Evolutionary conservation across 2,113 vertebrate species (phyloP), one percentile per base, ranked within the genome.

Genomic region (Alectura lathami): DNA sequence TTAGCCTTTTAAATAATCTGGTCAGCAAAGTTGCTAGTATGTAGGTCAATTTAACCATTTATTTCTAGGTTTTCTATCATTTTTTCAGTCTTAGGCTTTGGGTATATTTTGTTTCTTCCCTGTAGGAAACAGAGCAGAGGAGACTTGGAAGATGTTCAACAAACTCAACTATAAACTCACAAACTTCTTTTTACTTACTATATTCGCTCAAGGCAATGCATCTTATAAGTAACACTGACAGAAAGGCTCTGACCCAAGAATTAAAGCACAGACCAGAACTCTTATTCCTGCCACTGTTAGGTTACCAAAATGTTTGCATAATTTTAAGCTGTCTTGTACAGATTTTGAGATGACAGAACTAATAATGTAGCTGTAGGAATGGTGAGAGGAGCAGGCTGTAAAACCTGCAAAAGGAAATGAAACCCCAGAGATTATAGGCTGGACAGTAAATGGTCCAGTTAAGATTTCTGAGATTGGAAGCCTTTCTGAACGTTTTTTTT

Each of bases 1-100:
- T 97, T 86, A 94, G 85, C 72, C 69, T 94, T 95, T 96, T 86
- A 88, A 97, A 92, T 95, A 95, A 96, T 94, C 84, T 95, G 93
- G 92, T 92, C 94, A 96, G 84, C 84, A 93, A 96, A 93, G 91
- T 27, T 88, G 51, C 50, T 73, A 42, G 48, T 86, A 94, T 96
- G 69, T 96, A 94, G 96, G 91, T 94, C 90, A 96, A 64, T 92
- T 95, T 92, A 92, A 94, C 84, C 30, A 83, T 82, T 97, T 93
- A 16, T 91, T 91, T 86, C 51, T 82, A 59, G 53, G 34, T 86
- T 84, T 90, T 82, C 56, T 69, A 8, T 5, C 30, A 6, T 0
- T 3, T 64, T 85, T 89, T 88, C 23, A 48, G 34, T 81, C 17
- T 29, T 60, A n/a, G n/a, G 48, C 34, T 68, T 53, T 63, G 40